Evolutionary conservation across 2,113 vertebrate species (phyloP), one percentile per base, ranked within the genome.

Genomic region (Siniperca knerii): DNA sequence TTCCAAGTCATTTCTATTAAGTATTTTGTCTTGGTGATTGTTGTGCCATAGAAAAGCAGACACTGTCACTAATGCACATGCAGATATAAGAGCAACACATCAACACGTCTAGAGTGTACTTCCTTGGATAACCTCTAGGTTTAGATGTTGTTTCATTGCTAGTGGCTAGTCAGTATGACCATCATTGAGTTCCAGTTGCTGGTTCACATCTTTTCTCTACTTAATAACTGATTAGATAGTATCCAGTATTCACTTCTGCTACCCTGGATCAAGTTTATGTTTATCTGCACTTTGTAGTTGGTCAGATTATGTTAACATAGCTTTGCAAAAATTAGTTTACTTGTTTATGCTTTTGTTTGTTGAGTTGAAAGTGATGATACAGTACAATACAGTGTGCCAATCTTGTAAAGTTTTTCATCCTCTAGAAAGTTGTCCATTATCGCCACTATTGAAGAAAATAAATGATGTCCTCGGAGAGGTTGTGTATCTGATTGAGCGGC

Each of bases 401-500:
- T 55, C 46, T 77, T 77, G 15, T 75, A 2, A 87, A 75, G 72
- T 83, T 76, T 83, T 77, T 48, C 69, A 40, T 62, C 77, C 73
- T 77, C 9, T 46, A 95, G 94, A 92, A 91, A 84, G 64, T 54
- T 89, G 64, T 60, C 85, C 87, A 50, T 85, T 84, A 79, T 83
- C 82, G 7, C 85, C 95, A 48, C 91, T 96, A 80, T 92, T 96
- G 92, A 91, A 93, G 84, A 93, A 97, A 91, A 94, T 96, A 86
- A 90, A 93, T 87, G 93, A 88, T 54, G 92, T 97, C 81, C 90
- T 97, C 1, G 88, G 94, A 79, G 96, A 98, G 88, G 95, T 96
- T 60, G 89, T 93, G 76, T 89, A 95, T 83, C 92, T 98, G 88
- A 95, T 98, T 85, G 96, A 95, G 91, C 85, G 92, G 64, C 93